Conservation (phyloP, 1,140 invertebrate species). For the Bombyx mandarina region DNA sequence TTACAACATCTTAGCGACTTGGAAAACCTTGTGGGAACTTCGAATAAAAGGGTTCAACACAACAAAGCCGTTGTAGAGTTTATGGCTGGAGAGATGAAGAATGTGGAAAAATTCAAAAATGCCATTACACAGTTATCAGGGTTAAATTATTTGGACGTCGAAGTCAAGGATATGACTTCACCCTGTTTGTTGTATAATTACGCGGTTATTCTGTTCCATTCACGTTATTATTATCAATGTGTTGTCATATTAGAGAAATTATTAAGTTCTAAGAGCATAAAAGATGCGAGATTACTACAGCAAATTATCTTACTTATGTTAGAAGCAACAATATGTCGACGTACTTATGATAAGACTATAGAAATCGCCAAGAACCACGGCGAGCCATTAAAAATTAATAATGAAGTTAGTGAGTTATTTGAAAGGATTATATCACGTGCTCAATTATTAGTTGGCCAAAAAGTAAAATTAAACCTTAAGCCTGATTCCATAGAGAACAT, state of each 20-base stretch:
- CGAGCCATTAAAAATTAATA: slow-evolving; percentile 39
- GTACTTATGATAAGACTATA: slow-evolving; percentile 53
- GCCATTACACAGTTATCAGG: slow-evolving; percentile 75
- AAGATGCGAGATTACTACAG: slow-evolving; percentile 52
- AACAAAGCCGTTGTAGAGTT: slow-evolving; percentile 61
- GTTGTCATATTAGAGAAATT: slow-evolving; percentile 78
- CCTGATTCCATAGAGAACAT: slow-evolving; percentile 60
- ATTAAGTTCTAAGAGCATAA: slow-evolving; percentile 46
- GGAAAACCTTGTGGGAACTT: slow-evolving; percentile 37
- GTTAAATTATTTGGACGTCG: slow-evolving; percentile 67
- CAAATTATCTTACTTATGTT: slow-evolving; percentile 66
- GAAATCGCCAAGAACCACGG: slow-evolving; percentile 48
- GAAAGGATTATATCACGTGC: slow-evolving; percentile 67
- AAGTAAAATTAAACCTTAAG: slow-evolving; percentile 61
- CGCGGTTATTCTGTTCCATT: slow-evolving; percentile 85
- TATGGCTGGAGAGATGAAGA: slow-evolving; percentile 72
- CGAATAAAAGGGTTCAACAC: slow-evolving; percentile 49
- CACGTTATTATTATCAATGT: slow-evolving; percentile 82
- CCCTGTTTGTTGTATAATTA: slow-evolving; percentile 83
- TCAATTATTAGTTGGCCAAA: slow-evolving; percentile 66
- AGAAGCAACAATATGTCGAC: slow-evolving; percentile 55
- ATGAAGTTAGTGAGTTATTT: slow-evolving; percentile 49
- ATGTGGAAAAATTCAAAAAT: slow-evolving; percentile 80
- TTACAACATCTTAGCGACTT: slow-evolving; percentile 52
- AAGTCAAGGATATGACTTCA: slow-evolving; percentile 58